Evolutionary conservation across 1,140 invertebrate genomes (phyloP).

Genomic region (Diachasmimorpha longicaudata): DNA sequence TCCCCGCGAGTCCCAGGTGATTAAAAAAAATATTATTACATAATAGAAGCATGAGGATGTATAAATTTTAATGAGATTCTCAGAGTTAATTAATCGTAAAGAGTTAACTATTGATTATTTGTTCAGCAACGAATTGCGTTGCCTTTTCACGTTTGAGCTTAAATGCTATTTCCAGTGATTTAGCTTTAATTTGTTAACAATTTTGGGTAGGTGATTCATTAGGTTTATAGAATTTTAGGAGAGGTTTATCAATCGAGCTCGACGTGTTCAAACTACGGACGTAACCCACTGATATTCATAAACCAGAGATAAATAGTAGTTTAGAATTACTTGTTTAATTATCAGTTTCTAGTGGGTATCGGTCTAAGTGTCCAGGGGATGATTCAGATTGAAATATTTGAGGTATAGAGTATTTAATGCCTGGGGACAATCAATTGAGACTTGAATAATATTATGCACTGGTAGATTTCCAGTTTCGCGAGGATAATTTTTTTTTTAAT

Average conservation of each 20-base stretch:
- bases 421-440: no score
- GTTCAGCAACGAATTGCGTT: constrained; percentile 17
- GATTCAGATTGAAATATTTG: no score
- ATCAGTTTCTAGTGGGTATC: no score
- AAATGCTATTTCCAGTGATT: background rate
- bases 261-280: constrained; percentile 16
- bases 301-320: constrained; percentile 9
- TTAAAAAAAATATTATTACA: background rate
- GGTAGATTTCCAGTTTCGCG: no score
- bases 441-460: no score
- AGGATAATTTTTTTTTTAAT: no score
- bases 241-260: background rate
- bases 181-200: constrained; percentile 4
- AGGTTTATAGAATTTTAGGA: background rate
- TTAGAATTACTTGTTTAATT: background rate
- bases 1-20: background rate
- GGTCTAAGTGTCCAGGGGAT: no score
- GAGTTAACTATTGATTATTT: background rate
- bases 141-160: constrained; percentile 23
- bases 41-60: background rate
- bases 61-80: background rate
- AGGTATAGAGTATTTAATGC: no score
- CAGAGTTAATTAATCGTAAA: background rate
- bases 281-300: constrained; percentile 23
- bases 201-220: background rate